Conservation (phyloP, 2,797 vertebrate genomes). For the Monodelphis domestica region DNA sequence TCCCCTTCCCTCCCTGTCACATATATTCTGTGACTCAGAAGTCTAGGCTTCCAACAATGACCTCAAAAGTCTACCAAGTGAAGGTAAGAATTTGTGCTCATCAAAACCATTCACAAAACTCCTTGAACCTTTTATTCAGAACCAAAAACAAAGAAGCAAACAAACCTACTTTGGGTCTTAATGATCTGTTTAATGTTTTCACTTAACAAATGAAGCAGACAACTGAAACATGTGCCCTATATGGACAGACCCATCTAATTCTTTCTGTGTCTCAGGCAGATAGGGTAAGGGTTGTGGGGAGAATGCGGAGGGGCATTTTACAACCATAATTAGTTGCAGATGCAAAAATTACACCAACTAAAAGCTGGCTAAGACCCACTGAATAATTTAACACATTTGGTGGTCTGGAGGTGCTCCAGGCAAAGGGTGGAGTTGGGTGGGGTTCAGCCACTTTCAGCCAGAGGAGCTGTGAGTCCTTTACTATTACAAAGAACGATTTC, state of each 20-base stretch:
- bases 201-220: slow-evolving; percentile 4
- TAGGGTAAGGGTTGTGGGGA: neutral
- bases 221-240: neutral
- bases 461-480: neutral
- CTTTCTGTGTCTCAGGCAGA: slow-evolving; percentile 3
- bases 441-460: neutral
- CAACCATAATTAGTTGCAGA: neutral
- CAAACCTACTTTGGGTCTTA: neutral
- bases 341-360: neutral
- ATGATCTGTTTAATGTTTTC: neutral
- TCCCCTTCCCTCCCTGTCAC: neutral
- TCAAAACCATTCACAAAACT: neutral
- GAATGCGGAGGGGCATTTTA: slow-evolving; percentile 11
- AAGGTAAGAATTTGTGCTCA: neutral
- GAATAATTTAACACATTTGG: neutral
- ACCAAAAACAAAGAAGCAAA: neutral
- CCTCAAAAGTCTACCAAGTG: neutral
- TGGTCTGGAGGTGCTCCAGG: neutral
- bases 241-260: neutral
- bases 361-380: neutral
- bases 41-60: neutral
- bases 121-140: neutral
- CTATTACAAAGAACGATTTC: neutral
- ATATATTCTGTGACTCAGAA: neutral
- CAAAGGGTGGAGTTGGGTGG: neutral